phyloP scores from a whole-genome alignment of 2,797 vertebrate genomes.

The Coregonus suidteri region DNA sequence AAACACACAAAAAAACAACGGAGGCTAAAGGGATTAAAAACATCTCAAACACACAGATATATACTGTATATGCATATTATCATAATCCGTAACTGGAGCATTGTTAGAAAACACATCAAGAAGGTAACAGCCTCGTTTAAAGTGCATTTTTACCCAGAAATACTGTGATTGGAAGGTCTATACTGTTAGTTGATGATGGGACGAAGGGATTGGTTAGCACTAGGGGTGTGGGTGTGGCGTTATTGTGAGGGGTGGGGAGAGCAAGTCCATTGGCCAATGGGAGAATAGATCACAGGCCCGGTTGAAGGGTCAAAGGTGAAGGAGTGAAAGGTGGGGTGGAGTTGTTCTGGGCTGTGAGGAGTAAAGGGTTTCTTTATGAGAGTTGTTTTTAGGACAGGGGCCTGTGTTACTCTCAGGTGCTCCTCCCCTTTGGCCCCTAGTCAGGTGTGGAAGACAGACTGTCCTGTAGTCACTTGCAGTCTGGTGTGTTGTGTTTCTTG shows the following conservation, averaged over 20 bases:
- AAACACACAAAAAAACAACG: slow-evolving; percentile 6
- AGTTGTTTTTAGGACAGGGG: not conserved
- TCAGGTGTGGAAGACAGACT: not conserved
- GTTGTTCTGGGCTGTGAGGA: not conserved
- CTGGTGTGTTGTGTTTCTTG: not conserved
- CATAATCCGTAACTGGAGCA: slow-evolving; percentile 38
- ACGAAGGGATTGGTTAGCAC: slow-evolving; percentile 9
- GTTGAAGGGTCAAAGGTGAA: not conserved
- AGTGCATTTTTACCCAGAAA: slow-evolving; percentile 74
- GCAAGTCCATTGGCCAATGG: not conserved
- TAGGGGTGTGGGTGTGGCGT: not conserved
- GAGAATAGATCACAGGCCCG: not conserved
- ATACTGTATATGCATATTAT: slow-evolving; percentile 52
- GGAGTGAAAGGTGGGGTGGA: not conserved
- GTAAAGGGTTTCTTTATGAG: not conserved
- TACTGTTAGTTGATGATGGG: slow-evolving; percentile 33
- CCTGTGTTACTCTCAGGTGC: not conserved
- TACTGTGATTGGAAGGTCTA: slow-evolving; percentile 64
- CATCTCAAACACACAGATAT: slow-evolving; percentile 56
- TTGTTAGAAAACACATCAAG: slow-evolving; percentile 47
- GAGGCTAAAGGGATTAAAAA: slow-evolving; percentile 29
- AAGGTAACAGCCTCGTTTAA: slow-evolving; percentile 61
- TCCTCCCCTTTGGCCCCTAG: not conserved
- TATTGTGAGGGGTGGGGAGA: not conserved
- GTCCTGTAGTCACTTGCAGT: not conserved